Conservation (phyloP, 1,140 invertebrate species). For the Reticulitermes speratus region DNA sequence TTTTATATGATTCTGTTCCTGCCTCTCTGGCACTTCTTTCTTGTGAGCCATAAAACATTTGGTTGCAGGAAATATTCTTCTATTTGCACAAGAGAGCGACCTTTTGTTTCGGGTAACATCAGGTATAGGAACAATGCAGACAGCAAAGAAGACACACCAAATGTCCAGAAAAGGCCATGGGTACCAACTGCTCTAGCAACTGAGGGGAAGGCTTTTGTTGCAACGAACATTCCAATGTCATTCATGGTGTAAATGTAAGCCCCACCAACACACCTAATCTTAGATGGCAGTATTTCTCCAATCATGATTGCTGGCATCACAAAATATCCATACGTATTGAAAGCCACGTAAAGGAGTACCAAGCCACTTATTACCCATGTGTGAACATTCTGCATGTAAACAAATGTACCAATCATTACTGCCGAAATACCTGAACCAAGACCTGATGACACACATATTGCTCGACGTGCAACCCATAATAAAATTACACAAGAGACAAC, state of each 20-base stretch:
- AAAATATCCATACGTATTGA: not conserved
- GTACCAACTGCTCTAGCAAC: conserved; percentile 58
- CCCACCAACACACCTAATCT: not conserved
- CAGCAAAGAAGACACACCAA: conserved; percentile 58
- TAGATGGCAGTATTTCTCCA: not conserved
- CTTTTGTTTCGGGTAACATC: conserved; percentile 80
- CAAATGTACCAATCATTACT: not conserved
- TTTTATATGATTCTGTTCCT: not conserved
- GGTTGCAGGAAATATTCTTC: conserved; percentile 71
- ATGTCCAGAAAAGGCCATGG: conserved; percentile 66
- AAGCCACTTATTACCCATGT: not conserved
- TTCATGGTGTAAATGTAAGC: not conserved
- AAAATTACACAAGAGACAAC: not conserved
- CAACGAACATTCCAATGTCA: not conserved
- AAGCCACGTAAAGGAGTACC: not conserved
- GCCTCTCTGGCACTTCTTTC: not conserved
- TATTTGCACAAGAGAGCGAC: conserved; percentile 73
- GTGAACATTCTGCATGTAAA: not conserved
- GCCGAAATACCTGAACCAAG: not conserved
- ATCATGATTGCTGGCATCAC: not conserved
- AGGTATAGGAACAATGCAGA: conserved; percentile 64
- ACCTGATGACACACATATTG: not conserved
- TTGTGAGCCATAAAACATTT: conserved; percentile 56
- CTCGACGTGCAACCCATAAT: not conserved
- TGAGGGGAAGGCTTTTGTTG: conserved; percentile 54